Evolutionary conservation across 2,113 vertebrate species (phyloP).

Genomic region (Nematolebias whitei): DNA sequence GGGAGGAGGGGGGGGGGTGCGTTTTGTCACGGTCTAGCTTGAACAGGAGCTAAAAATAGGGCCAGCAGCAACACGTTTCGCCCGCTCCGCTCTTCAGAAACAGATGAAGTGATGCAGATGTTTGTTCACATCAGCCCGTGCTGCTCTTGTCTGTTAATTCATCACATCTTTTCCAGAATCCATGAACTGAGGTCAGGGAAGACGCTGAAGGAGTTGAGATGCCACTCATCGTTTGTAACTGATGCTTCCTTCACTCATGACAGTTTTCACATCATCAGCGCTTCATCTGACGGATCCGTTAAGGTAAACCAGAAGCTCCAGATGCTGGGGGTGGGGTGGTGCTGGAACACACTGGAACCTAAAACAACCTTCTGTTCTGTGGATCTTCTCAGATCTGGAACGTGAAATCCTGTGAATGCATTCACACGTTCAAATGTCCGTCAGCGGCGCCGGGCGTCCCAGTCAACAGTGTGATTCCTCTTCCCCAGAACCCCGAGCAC

Average conservation of each 20-base stretch:
- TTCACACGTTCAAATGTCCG: constrained; percentile 91
- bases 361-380: background rate
- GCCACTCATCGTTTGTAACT: constrained; percentile 94
- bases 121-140: constrained; percentile 9
- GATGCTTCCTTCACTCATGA: constrained; percentile 94
- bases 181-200: constrained; percentile 96
- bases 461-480: constrained; percentile 91
- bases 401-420: constrained; percentile 91
- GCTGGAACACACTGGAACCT: background rate
- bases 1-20: no score
- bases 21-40: constrained; percentile 52
- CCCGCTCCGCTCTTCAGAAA: no score
- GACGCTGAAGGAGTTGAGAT: constrained; percentile 91
- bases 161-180: constrained; percentile 80
- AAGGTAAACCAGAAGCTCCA: constrained; percentile 82
- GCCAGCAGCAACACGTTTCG: constrained; percentile 17
- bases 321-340: background rate
- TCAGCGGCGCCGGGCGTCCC: constrained; percentile 89
- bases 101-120: background rate
- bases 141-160: constrained; percentile 11
- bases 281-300: constrained; percentile 94
- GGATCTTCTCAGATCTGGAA: constrained; percentile 88
- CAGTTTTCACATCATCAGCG: constrained; percentile 91
- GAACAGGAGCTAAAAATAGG: constrained; percentile 60
- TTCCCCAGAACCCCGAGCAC: constrained; percentile 95